A percentile compares a stretch with the other conserved stretches of the same genome.
Evolutionary conservation across 2,888 invertebrate species (phyloP).

Genomic region (Ophion ventricosus): DNA sequence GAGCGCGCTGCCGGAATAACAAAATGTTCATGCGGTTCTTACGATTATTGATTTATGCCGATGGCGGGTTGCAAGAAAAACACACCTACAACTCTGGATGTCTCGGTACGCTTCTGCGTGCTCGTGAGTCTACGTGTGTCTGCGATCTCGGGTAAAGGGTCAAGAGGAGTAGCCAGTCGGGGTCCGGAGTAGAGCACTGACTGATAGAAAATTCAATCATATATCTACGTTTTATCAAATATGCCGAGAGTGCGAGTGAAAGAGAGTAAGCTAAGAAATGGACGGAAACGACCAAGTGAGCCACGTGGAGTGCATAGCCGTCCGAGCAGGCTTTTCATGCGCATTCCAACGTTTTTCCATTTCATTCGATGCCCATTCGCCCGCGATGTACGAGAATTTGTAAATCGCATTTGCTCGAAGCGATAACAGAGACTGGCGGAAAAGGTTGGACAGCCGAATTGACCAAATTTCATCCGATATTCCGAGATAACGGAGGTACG

Average conservation of each 20-base stretch:
- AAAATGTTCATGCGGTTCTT: constrained; percentile 56
- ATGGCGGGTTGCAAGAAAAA: constrained; percentile 46
- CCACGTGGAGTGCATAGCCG: neutral
- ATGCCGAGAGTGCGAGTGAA: constrained; percentile 36
- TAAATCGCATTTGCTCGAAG: constrained; percentile 30
- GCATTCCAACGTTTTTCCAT: constrained; percentile 26
- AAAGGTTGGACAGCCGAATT: neutral
- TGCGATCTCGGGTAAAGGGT: constrained; percentile 26
- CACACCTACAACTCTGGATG: neutral
- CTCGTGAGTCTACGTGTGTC: constrained; percentile 9
- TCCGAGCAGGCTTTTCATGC: constrained; percentile 11
- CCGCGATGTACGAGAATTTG: constrained; percentile 36
- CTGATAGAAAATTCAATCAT: constrained; percentile 60
- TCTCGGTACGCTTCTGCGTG: neutral
- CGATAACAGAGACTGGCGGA: neutral
- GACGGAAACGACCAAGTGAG: neutral
- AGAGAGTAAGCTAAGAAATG: constrained; percentile 15
- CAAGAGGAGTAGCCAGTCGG: constrained; percentile 19
- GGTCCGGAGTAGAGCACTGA: constrained; percentile 44
- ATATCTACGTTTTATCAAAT: constrained; percentile 57
- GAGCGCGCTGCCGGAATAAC: constrained; percentile 46
- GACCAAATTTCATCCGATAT: neutral
- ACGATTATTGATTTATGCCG: constrained; percentile 58
- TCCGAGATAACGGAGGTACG: neutral
- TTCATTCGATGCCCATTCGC: constrained; percentile 32